These are phyloP conservation scores for Eufriesea mexicana DNA, from an alignment of 1,140 invertebrate species.

Conservation along the genomic window DNA sequence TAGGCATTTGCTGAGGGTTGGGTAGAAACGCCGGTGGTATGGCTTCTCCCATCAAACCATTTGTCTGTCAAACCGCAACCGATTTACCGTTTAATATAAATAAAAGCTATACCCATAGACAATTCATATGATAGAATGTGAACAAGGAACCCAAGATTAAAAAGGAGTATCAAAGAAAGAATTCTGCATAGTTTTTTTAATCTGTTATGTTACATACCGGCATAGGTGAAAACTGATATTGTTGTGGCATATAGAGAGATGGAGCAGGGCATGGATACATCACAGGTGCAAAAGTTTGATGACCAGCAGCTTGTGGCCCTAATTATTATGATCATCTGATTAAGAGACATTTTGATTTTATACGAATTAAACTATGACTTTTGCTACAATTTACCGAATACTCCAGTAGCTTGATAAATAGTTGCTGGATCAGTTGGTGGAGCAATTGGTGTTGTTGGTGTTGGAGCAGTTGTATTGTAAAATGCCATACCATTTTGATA, in stretches of 20 bases:
- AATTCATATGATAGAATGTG: conserved; percentile 54
- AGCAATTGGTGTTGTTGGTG: conserved; percentile 77
- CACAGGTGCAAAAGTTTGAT: conserved; percentile 79
- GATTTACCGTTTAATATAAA: conserved; percentile 68
- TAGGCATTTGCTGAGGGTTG: conserved; percentile 83
- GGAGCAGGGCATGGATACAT: conserved; percentile 81
- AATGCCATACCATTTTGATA: conserved; percentile 85
- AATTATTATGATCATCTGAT: conserved; percentile 15
- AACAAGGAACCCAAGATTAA: conserved; percentile 45
- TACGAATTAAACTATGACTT: not conserved
- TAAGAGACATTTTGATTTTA: not conserved
- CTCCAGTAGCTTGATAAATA: conserved; percentile 80
- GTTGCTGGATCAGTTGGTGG: conserved; percentile 78
- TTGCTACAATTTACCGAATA: conserved; percentile 75
- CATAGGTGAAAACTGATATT: conserved; percentile 81
- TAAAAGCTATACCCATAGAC: conserved; percentile 60
- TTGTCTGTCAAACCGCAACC: conserved; percentile 82
- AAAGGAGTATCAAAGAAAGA: conserved; percentile 39
- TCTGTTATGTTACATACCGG: conserved; percentile 75
- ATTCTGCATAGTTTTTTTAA: not conserved
- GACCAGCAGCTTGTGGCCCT: conserved; percentile 79
- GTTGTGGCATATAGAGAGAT: conserved; percentile 80
- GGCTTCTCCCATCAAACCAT: conserved; percentile 82
- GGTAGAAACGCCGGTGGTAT: conserved; percentile 83
- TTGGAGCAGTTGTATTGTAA: conserved; percentile 80